Percentiles rank a stretch among this genome's conserved stretches.
Conservation (phyloP, 2,113 vertebrate species). For the Crocuta crocuta region DNA sequence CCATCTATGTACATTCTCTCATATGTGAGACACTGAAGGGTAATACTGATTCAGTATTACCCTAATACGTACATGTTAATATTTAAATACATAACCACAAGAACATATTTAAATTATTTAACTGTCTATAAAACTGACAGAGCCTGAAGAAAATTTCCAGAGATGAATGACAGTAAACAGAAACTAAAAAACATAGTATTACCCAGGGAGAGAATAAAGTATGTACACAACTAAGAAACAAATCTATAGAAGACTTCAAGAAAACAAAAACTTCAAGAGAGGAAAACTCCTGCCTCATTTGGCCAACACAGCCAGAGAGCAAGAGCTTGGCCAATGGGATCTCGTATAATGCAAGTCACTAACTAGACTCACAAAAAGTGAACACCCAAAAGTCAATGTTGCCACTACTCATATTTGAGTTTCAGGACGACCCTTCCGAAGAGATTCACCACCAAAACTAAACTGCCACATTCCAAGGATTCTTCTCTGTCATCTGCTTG, state of each 20-base stretch:
- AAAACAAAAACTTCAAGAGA: slow-evolving; percentile 53
- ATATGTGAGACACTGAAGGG: background rate
- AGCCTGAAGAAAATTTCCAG: slow-evolving; percentile 30
- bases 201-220: slow-evolving; percentile 19
- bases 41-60: slow-evolving; percentile 40
- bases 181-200: slow-evolving; percentile 41
- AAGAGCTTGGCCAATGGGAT: slow-evolving; percentile 58
- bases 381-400: slow-evolving; percentile 55
- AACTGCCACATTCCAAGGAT: background rate
- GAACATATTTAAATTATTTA: slow-evolving; percentile 61
- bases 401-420: slow-evolving; percentile 9
- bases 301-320: slow-evolving; percentile 21
- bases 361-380: slow-evolving; percentile 41
- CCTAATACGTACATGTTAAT: slow-evolving; percentile 47
- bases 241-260: slow-evolving; percentile 27
- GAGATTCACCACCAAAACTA: slow-evolving; percentile 12
- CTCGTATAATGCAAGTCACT: slow-evolving; percentile 61
- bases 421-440: slow-evolving; percentile 53
- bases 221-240: slow-evolving; percentile 31
- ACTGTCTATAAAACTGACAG: slow-evolving; percentile 53
- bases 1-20: background rate
- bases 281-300: slow-evolving; percentile 36
- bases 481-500: background rate
- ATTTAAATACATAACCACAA: slow-evolving; percentile 63
- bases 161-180: slow-evolving; percentile 57